Evolutionary conservation across 1,140 invertebrate genomes (phyloP), one percentile per base, ranked within the genome.

Genomic region (Eufriesea mexicana): DNA sequence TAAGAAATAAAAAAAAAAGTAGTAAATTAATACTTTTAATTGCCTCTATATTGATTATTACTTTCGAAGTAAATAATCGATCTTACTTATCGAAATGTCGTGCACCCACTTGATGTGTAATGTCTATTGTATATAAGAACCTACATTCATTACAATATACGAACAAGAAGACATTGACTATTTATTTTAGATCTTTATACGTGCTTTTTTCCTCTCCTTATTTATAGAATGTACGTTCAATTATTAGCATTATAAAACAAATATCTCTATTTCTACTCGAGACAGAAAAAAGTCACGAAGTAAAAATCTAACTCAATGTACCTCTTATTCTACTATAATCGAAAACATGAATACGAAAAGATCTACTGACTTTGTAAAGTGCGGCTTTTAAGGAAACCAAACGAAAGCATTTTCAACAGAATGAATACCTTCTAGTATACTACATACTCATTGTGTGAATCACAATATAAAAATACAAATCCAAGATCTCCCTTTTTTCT

Each of bases 391-490:
- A 67, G 49, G 47, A 55, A 83, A 87, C 77, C 66, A 77, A 82
- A 67, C 28, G 16, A 76, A 85, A 76, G n/a, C 49, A 79, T 77
- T 68, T 68, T 86, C 55, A 84, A 84, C 84, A 75, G 72, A 85
- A 85, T 55, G 76, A 73, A 81, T 76, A 74, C 73, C 57, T 79
- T 76, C 81, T 84, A 84, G 79, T 86, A 82, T 86, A 84, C 75
- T 89, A 90, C 78, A 78, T 89, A 92, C 71, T 82, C 67, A 71
- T 85, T 70, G 64, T 85, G 72, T 87, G 81, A 86, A 90, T 90
- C 86, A 84, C 79, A 88, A 91, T 93, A 93, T 90, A 93, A 93
- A 93, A 93, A 93, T 93, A 93, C 91, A 93, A 92, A 92, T 91
- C 70, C 75, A 88, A 89, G 83, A 57, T 87, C 55, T 88, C 82